Base-by-base conservation (phyloP, 2,113 vertebrate genomes). In the Megalops atlanticus region DNA sequence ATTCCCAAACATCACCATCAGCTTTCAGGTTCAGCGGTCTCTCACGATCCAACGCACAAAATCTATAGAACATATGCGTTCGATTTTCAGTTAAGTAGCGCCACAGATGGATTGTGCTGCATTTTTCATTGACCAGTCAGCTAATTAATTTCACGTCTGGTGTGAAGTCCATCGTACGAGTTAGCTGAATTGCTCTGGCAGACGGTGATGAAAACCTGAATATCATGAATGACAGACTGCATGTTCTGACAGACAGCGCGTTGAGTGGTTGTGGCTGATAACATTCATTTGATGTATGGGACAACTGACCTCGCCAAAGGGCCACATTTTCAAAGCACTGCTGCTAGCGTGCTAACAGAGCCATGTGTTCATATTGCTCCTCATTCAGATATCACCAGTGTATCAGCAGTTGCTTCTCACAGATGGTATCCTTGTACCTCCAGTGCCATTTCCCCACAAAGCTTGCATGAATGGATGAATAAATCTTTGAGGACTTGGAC, bases 141-240 rank as follows among this genome's bases (percentile, higher is more conserved):
- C 36, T 43, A n/a, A 68, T 52, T n/a, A 52, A 27, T 43, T 47
- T 33, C 41, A 8, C 12, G 40, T 41, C 27, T 10, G 58, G 38
- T 31, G 36, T 80, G 70, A 35, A 49, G 41, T 73, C 54, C 35
- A 68, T 45, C 4, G 36, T 78, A 36, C 14, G 52, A 80, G 43
- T 36, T 49, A 36, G 70, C 43, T 11, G 36, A 12, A 15, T 41
- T 6, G 27, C 33, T 21, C 41, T n/a, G 8, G 10, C 41, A 76
- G 74, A 21, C 18, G 39, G 24, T 27, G 18, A 7, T 58, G 33
- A 35, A 16, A 47, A 39, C 33, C 72, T 16, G 18, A 18, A 41
- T 27, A 36, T 38, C 35, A 40, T n/a, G n/a, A n/a, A n/a, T n/a
- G 6, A 64, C 15, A 27, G 73, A 75, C 52, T 38, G 27, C 16